Evolutionary conservation across 2,888 invertebrate species (phyloP).

Genomic region (Ceraclea dissimilis): DNA sequence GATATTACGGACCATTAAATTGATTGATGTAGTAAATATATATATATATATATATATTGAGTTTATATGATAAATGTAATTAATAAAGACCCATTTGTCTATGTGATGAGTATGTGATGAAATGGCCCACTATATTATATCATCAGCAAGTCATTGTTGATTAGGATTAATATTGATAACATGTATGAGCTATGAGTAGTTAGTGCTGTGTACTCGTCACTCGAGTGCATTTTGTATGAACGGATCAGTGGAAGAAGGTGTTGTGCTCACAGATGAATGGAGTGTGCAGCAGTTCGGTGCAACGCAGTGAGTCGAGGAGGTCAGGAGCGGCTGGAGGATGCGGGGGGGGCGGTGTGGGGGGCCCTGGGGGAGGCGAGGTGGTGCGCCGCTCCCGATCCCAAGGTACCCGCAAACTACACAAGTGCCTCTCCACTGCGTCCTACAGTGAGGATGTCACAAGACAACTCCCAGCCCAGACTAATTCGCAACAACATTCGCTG

Average conservation of each 20-base stretch:
- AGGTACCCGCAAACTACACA: slow-evolving; percentile 91
- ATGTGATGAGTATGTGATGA: not conserved
- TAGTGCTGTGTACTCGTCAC: too few relatives aligned
- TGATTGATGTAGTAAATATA: not conserved
- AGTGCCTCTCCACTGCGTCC: slow-evolving; percentile 84
- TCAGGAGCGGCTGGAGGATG: slow-evolving; percentile 9
- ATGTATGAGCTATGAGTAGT: too few relatives aligned
- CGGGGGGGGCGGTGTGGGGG: slow-evolving; percentile 20
- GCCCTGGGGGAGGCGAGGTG: slow-evolving; percentile 37
- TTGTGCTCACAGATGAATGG: slow-evolving; percentile 64
- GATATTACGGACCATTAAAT: not conserved
- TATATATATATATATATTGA: too few relatives aligned
- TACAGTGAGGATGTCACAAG: slow-evolving; percentile 63
- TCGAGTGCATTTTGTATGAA: not conserved
- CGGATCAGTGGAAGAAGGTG: not conserved
- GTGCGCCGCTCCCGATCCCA: slow-evolving; percentile 86
- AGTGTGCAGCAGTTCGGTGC: slow-evolving; percentile 53
- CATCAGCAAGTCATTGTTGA: too few relatives aligned
- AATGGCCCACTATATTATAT: not conserved
- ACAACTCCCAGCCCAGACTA: slow-evolving; percentile 38
- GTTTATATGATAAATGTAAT: too few relatives aligned
- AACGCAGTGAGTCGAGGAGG: slow-evolving; percentile 30
- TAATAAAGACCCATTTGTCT: too few relatives aligned
- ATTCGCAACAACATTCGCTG: slow-evolving; percentile 59
- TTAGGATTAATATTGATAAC: too few relatives aligned